These are phyloP conservation scores for Talpa occidentalis DNA, from an alignment of 2,113 vertebrate genomes.

Conservation along the genomic window DNA sequence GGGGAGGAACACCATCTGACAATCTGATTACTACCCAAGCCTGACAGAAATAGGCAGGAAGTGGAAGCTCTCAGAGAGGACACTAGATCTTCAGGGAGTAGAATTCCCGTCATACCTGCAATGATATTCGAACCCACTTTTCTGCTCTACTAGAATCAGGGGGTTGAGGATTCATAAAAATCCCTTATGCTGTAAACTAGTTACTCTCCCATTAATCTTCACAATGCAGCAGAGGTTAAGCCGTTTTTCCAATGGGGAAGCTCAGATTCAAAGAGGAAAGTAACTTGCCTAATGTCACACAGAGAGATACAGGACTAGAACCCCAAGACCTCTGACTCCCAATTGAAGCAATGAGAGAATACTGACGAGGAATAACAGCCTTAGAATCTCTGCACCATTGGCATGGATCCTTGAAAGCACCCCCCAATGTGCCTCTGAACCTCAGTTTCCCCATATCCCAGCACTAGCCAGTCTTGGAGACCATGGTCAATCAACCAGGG, in stretches of 20 bases:
- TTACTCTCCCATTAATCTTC: neutral
- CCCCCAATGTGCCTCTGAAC: neutral
- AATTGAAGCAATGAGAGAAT: neutral
- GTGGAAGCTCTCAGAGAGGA: neutral
- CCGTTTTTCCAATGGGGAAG: neutral
- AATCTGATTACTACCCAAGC: neutral
- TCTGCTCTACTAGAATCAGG: neutral
- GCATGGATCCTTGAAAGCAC: neutral
- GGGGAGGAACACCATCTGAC: neutral
- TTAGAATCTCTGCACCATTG: neutral
- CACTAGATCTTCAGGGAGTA: neutral
- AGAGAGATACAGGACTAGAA: neutral
- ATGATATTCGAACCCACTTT: neutral
- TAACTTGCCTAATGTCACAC: neutral
- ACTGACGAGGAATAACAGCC: neutral
- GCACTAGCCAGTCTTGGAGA: neutral
- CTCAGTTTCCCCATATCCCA: neutral
- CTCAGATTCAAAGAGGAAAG: neutral
- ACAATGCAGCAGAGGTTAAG: neutral
- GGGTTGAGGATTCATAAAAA: neutral
- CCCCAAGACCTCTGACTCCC: neutral
- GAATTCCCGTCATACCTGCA: accelerated
- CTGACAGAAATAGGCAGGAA: neutral
- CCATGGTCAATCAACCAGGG: neutral
- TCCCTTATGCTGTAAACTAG: neutral